A percentile compares a stretch with the other conserved stretches of the same genome.
These are phyloP conservation scores for Branchipolynoe longqiensis DNA, from an alignment of 2,888 invertebrate species.

Conservation along the genomic window DNA sequence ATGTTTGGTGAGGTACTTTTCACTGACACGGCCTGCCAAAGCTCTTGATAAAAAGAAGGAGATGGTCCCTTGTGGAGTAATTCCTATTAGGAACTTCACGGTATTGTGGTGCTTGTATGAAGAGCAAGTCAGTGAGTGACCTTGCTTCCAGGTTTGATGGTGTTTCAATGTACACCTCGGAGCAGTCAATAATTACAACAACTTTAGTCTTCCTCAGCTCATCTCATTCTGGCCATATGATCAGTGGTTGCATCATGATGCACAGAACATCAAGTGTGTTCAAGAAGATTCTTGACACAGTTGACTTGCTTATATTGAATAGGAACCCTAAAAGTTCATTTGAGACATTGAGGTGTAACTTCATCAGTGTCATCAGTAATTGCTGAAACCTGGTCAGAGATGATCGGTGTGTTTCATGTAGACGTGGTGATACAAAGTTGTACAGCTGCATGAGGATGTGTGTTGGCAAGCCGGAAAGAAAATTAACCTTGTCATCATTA, in stretches of 20 bases:
- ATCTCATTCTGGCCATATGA: conserved; percentile 61
- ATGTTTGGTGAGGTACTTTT: conserved; percentile 68
- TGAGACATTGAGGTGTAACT: conserved; percentile 61
- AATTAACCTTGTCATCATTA: conserved; percentile 50
- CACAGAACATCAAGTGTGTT: conserved; percentile 51
- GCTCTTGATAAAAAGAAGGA: conserved; percentile 69
- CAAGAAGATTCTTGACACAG: conserved; percentile 48
- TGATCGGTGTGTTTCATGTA: conserved; percentile 11
- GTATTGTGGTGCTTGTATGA: conserved; percentile 63
- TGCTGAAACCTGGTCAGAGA: conserved; percentile 61
- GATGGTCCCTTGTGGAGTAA: conserved; percentile 68
- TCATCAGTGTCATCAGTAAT: conserved; percentile 63
- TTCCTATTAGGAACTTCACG: conserved; percentile 69
- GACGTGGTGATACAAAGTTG: conserved; percentile 12
- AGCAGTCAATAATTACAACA: conserved; percentile 53
- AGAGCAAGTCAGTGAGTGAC: conserved; percentile 51
- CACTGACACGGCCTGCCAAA: conserved; percentile 70
- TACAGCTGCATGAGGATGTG: conserved; percentile 54
- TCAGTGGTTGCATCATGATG: background rate
- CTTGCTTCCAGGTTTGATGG: conserved; percentile 45
- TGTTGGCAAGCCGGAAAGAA: conserved; percentile 54
- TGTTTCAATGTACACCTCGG: conserved; percentile 50
- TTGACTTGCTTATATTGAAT: conserved; percentile 48
- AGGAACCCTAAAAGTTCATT: conserved; percentile 59
- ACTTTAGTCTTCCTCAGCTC: conserved; percentile 53